Evolutionary conservation across 2,888 invertebrate genomes (phyloP), one percentile per base, ranked within the genome.

Genomic region (Heliconius erato): DNA sequence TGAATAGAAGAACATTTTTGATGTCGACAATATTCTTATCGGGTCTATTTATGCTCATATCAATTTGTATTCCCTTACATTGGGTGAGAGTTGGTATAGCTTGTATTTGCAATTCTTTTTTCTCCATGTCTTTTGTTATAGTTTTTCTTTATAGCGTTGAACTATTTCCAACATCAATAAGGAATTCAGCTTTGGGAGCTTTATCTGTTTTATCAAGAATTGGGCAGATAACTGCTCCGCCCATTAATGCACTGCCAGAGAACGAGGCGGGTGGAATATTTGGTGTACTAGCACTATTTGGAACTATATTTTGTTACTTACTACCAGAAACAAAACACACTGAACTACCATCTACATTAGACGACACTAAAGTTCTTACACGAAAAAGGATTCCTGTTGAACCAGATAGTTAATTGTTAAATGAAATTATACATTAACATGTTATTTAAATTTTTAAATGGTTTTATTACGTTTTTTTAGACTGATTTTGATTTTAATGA

Each of bases 121-220:
- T 98, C 86, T 97, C 98, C 1, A 96, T 98, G 74, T 97, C 97
- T 0, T 99, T 98, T 89, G 98, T 98, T 0, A 97, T 98, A 49
- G 97, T 97, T 9, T 99, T 98, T 91, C 96, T 99, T 28, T 98
- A 97, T 90, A 97, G 98, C 1, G 98, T 98, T 0, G 99, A 99
- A 92, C 91, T 98, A 28, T 98, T 98, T 90, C 98, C 99, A 0
- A 99, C 99, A 0, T 97, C 98, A 2, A 97, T 98, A 0, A 96
- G 99, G 49, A 98, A 98, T 89, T 97, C 98, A 77, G 98, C 98
- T 0, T 96, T 98, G 85, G 98, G 98, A 1, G 95, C 97, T 23
- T 97, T 98, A 74, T 98, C 98, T 0, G 97, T 98, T 94, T 96
- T 97, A 85, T 98, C 98, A 0, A 96, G 98, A 88, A 89, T 98